phyloP scores from a whole-genome alignment of 2,113 vertebrate genomes.

The Oreocharis arfaki region DNA sequence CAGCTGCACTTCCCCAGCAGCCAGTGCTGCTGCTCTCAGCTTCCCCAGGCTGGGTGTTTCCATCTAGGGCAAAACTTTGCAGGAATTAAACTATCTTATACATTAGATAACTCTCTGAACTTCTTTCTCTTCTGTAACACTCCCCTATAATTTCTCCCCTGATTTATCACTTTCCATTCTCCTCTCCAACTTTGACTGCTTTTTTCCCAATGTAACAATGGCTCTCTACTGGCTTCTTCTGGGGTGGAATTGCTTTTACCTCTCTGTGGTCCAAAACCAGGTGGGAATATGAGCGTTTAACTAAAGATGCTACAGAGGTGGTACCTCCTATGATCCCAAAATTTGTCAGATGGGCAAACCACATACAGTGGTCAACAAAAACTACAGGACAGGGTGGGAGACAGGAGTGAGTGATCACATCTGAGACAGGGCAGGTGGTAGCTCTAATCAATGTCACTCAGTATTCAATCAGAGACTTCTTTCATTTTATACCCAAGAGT shows the following conservation, averaged over 20 bases:
- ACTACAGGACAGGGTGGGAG: background rate
- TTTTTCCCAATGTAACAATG: background rate
- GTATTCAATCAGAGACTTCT: background rate
- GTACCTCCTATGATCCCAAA: background rate
- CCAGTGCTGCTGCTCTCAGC: background rate
- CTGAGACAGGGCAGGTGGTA: conserved; percentile 1
- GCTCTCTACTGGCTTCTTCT: background rate
- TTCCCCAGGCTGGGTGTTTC: background rate
- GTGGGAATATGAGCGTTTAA: background rate
- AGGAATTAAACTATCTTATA: background rate
- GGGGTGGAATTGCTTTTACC: background rate
- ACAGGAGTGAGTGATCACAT: background rate
- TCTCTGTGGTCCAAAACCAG: background rate
- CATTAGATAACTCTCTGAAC: background rate
- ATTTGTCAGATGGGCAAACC: background rate
- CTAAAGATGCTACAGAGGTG: background rate
- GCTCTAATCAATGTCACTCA: background rate
- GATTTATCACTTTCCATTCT: background rate
- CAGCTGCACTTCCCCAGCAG: background rate
- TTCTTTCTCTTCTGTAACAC: background rate
- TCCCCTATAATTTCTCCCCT: background rate
- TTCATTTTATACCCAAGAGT: conserved; percentile 15
- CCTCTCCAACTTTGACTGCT: background rate
- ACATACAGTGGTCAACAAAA: background rate
- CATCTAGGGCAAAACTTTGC: background rate